Percentiles rank a stretch among this genome's conserved stretches.
Conservation (phyloP, 2,888 invertebrate species). For the Furcula furcula region DNA sequence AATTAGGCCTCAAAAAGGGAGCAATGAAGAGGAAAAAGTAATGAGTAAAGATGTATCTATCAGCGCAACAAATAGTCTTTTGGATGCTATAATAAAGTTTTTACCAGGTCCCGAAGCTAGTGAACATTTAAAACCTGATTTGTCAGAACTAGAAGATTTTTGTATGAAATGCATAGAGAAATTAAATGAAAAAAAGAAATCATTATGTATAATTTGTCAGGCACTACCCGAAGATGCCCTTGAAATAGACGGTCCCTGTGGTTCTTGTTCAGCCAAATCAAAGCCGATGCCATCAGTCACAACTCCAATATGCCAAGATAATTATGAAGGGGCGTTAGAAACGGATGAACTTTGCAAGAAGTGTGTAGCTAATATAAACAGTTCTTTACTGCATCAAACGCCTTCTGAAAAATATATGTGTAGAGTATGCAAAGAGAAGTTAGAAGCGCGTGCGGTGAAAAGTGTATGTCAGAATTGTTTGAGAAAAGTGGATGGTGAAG, state of each 20-base stretch:
- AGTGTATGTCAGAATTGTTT: neutral
- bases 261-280: neutral
- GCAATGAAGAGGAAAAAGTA: constrained; percentile 2
- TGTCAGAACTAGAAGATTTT: constrained; percentile 2
- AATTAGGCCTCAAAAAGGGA: constrained; percentile 6
- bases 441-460: neutral
- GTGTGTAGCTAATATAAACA: constrained; percentile 5
- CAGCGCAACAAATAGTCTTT: constrained; percentile 3
- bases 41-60: neutral
- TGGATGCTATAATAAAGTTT: constrained; percentile 14
- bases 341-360: constrained; percentile 4
- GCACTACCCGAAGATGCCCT: neutral
- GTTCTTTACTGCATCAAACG: constrained; percentile 1
- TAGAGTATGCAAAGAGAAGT: constrained; percentile 7
- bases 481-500: neutral
- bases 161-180: constrained; percentile 12
- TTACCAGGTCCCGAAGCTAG: constrained; percentile 1
- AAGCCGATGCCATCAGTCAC: neutral
- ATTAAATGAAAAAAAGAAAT: neutral
- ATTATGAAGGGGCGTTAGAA: neutral
- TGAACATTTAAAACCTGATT: neutral
- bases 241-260: neutral
- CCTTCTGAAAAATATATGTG: constrained; percentile 2
- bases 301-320: neutral
- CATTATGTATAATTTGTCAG: neutral